Conservation (phyloP, 2,888 invertebrate genomes). For the Peribatodes rhomboidaria region DNA sequence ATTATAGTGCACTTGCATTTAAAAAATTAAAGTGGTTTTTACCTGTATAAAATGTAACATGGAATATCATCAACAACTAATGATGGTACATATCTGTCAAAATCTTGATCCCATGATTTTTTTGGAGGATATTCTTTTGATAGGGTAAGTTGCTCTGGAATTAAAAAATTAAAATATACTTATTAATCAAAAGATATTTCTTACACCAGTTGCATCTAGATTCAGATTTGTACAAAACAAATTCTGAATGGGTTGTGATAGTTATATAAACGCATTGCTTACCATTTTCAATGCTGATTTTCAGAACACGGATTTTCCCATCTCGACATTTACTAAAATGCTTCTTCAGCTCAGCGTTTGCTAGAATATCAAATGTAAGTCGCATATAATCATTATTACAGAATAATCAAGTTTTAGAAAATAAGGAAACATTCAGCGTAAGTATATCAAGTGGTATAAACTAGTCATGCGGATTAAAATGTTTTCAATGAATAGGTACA, state of each 20-base stretch:
- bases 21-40: slow-evolving; percentile 30
- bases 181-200: not conserved
- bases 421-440: too few species aligned
- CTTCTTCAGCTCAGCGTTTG: slow-evolving; percentile 93
- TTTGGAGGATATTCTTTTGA: slow-evolving; percentile 89
- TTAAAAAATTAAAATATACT: not conserved
- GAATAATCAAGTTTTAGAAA: too few species aligned
- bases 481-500: not conserved
- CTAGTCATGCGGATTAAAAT: not conserved
- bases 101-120: slow-evolving; percentile 95
- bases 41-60: slow-evolving; percentile 96
- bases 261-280: slow-evolving; percentile 52
- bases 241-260: not conserved
- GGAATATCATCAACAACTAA: slow-evolving; percentile 93
- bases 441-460: too few species aligned
- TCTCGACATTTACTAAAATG: slow-evolving; percentile 94
- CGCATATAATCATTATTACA: not conserved
- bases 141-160: slow-evolving; percentile 91
- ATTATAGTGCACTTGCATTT: not conserved
- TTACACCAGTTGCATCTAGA: not conserved
- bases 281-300: slow-evolving; percentile 96
- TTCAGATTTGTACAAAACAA: not conserved
- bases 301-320: slow-evolving; percentile 92
- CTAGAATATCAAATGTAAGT: slow-evolving; percentile 80
- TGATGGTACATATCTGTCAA: slow-evolving; percentile 90